phyloP scores from a whole-genome alignment of 1,140 invertebrate genomes.

The Drosophila baimaii region DNA sequence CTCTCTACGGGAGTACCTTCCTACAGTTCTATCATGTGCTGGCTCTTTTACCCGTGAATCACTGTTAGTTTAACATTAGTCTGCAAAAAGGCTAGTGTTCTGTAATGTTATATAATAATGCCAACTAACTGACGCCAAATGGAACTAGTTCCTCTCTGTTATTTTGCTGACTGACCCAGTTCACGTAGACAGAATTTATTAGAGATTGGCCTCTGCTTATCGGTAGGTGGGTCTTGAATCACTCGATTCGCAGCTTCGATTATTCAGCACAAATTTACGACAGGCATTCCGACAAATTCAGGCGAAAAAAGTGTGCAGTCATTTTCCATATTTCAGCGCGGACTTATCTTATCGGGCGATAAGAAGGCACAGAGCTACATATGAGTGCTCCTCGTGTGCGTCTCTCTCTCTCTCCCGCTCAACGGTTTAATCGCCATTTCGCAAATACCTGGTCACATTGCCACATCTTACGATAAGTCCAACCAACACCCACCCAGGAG shows the following conservation, averaged over 20 bases:
- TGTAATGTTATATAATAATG: not conserved
- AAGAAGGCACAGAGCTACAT: slow-evolving; percentile 20
- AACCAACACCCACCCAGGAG: not conserved
- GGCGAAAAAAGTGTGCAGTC: slow-evolving; percentile 54
- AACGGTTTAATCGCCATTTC: slow-evolving; percentile 10
- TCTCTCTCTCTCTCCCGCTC: slow-evolving; percentile 1
- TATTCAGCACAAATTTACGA: slow-evolving; percentile 46
- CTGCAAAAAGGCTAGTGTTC: not conserved
- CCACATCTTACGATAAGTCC: slow-evolving; percentile 19
- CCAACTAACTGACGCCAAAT: not conserved
- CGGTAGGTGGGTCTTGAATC: slow-evolving; percentile 35
- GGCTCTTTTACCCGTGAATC: not conserved
- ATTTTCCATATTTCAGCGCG: slow-evolving; percentile 47
- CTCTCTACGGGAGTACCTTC: too few relatives aligned
- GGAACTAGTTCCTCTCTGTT: not conserved
- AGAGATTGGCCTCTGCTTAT: slow-evolving; percentile 24
- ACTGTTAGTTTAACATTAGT: not conserved
- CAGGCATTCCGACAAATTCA: slow-evolving; percentile 2
- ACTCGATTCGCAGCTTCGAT: slow-evolving; percentile 39
- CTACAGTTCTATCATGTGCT: too few relatives aligned
- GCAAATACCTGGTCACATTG: slow-evolving; percentile 39
- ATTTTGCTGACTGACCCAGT: slow-evolving; percentile 11
- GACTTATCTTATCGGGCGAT: slow-evolving; percentile 52
- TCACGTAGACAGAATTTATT: slow-evolving; percentile 27
- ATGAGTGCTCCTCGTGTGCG: slow-evolving; percentile 19